Percentiles rank a stretch among this genome's conserved stretches.
Conservation (phyloP, 2,113 vertebrate species). For the Tamias sibiricus region DNA sequence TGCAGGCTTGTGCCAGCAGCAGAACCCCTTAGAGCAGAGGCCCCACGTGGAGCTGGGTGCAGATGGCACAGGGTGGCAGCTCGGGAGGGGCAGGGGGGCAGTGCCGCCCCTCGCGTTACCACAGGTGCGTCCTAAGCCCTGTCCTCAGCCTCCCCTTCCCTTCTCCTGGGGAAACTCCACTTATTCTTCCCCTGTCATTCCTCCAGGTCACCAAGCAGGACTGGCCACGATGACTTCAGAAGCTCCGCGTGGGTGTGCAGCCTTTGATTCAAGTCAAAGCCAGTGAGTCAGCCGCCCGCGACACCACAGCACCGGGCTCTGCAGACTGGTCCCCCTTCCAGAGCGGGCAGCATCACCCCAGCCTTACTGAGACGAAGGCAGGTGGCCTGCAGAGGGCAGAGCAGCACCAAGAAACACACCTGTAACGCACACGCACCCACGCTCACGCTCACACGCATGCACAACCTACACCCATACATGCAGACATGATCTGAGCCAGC, state of each 20-base stretch:
- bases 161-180: background rate
- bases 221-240: no score
- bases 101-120: no score
- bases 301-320: no score
- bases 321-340: background rate
- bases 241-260: background rate
- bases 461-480: rapidly evolving
- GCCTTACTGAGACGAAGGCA: background rate
- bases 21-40: background rate
- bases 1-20: background rate
- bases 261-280: background rate
- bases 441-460: background rate
- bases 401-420: rapidly evolving
- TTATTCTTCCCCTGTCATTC: rapidly evolving
- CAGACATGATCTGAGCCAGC: background rate
- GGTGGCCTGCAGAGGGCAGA: background rate
- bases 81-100: background rate
- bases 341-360: background rate
- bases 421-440: no score
- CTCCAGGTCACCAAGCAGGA: background rate
- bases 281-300: background rate
- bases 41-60: rapidly evolving
- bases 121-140: no score
- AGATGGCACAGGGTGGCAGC: rapidly evolving
- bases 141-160: background rate